Base-by-base conservation (phyloP, 2,888 invertebrate genomes). In the Tachina fera region DNA sequence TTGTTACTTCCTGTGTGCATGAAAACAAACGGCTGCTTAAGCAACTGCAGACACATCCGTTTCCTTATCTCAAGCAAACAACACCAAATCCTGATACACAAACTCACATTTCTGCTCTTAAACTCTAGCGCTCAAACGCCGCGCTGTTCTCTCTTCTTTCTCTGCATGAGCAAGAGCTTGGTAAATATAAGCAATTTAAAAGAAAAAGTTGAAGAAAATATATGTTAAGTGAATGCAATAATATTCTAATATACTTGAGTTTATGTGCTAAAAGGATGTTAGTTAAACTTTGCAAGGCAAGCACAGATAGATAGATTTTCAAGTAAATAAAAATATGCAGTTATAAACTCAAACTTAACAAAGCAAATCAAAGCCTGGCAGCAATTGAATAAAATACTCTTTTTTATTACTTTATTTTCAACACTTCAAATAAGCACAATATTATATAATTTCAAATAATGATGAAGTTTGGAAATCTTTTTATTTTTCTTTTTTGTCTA, bases 31-130 rank as follows among this genome's bases (percentile, higher is more conserved):
- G 75, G 75, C 81, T 81, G 81, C 75, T 81, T 67, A 74, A 74
- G 80, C 81, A 75, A 75, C 16, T 61, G 81, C 75, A 75, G 75
- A 75, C 81, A 81, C 68, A 81, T 81, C 81, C 75, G 75, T 81
- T 75, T 81, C 81, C 81, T 75, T 75, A 81, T 75, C 81, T 71
- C 56, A 39, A 19, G 19, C 71, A 72, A 79, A 47, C 47, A 71
- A 71, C 77, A 58, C 41, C 41, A 49, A 14, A 61, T 51, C 31
- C 60, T 70, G 13, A 11, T 39, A 74, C n/a, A 11, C n/a, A 49
- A 53, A 65, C 43, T 31, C 56, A 45, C 45, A 76, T 51, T n/a
- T 31, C 31, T 31, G 31, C 31, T 53, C 41, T 49, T 2, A 5
- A 10, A 6, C 41, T 22, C 61, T 51, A 4, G 9, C 45, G 14